Evolutionary conservation across 2,113 vertebrate species (phyloP).

Genomic region (Archilochus colubris): DNA sequence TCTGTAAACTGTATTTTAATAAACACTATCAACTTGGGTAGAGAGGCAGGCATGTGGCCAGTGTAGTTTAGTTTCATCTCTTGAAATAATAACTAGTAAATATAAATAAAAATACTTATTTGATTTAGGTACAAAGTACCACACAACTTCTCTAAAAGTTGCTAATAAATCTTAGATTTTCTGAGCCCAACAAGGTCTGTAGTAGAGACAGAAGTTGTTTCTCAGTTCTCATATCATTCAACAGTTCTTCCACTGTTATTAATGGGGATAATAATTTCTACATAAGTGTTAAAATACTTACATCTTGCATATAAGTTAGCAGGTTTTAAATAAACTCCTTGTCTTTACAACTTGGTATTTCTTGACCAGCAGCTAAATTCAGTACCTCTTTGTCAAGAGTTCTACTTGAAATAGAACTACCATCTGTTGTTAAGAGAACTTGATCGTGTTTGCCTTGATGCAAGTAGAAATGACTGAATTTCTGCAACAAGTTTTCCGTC

Average conservation of each 20-base stretch:
- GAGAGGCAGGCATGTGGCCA: neutral
- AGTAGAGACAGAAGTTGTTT: neutral
- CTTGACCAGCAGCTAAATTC: neutral
- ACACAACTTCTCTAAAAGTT: neutral
- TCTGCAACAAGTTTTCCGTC: neutral
- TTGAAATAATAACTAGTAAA: neutral
- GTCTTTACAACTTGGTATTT: neutral
- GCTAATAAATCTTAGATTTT: neutral
- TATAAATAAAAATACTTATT: neutral
- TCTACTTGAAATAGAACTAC: neutral
- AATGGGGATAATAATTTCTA: constrained; percentile 34
- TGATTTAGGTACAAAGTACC: neutral
- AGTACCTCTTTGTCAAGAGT: neutral
- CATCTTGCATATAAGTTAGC: neutral
- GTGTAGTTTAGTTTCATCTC: neutral
- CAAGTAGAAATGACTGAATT: neutral
- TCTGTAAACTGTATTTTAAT: neutral
- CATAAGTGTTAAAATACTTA: neutral
- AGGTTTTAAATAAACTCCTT: neutral
- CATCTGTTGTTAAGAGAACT: neutral
- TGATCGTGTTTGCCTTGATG: neutral
- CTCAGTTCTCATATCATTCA: neutral
- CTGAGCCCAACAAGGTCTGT: neutral
- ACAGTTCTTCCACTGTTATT: constrained; percentile 3
- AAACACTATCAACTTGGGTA: neutral